These are phyloP conservation scores for Wiebesia pumilae DNA, from an alignment of 1,140 invertebrate species.

Conservation along the genomic window DNA sequence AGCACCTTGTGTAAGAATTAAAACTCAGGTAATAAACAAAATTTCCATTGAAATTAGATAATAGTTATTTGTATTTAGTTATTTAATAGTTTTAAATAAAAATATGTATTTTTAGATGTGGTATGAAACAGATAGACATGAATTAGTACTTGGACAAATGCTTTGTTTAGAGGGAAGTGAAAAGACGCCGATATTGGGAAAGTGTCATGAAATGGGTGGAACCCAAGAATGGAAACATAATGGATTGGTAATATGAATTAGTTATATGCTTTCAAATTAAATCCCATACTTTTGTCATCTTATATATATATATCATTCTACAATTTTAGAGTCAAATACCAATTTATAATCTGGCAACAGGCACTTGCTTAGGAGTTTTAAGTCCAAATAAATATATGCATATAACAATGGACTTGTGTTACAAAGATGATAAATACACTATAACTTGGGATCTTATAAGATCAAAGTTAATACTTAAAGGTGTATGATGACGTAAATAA, in stretches of 20 bases:
- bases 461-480: conserved; percentile 61
- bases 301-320: conserved; percentile 34
- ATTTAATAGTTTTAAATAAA: not conserved
- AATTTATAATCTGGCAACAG: conserved; percentile 90
- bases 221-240: conserved; percentile 92
- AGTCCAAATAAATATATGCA: conserved; percentile 74
- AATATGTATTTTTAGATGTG: conserved; percentile 78
- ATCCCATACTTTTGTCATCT: not conserved
- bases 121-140: conserved; percentile 90
- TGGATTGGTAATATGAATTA: conserved; percentile 75
- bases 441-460: conserved; percentile 86
- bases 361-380: conserved; percentile 84
- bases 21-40: conserved; percentile 80
- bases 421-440: conserved; percentile 73
- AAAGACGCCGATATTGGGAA: conserved; percentile 82
- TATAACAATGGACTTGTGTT: conserved; percentile 84
- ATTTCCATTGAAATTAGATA: conserved; percentile 41
- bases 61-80: not conserved
- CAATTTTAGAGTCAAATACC: conserved; percentile 80
- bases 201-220: conserved; percentile 94
- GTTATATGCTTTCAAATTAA: not conserved
- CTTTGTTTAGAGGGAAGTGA: conserved; percentile 88
- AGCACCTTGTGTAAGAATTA: conserved; percentile 80
- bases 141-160: conserved; percentile 89
- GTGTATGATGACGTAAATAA: conserved; percentile 61